Evolutionary conservation across 2,797 vertebrate genomes (phyloP), one percentile per base, ranked within the genome.

Genomic region (Heliangelus exortis): DNA sequence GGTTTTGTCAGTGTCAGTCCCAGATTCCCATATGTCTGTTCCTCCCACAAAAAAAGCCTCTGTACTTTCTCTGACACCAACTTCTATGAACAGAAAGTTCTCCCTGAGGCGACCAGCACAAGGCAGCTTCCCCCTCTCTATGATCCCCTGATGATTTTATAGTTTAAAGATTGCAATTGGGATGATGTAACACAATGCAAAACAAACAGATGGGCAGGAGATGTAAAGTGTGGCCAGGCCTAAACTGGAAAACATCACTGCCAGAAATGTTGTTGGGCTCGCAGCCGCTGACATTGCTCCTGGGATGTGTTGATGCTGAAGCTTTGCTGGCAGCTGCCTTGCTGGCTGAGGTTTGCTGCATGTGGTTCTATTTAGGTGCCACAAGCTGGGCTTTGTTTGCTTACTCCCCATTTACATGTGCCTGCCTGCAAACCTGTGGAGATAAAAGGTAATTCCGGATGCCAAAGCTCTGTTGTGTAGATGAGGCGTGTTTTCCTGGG

Each of bases 351-450:
- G 76, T 84, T 84, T 84, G 77, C 0, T 0, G 69, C 96, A 94
- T 94, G 91, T 93, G 95, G 80, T 93, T 94, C 80, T 84, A 48
- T 81, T 96, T 94, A 94, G 90, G 55, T 95, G 93, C 93, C 94
- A 86, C 94, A 96, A 91, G 94, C 90, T 88, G 93, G 58, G 87
- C 90, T 95, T 95, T 94, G 91, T 94, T 92, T 94, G 89, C 90
- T 91, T 91, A 66, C 83, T 90, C 88, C 77, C 47, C 39, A 41
- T 90, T 91, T 88, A 91, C 93, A 92, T 45, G 90, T 55, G 90
- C 90, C 85, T 96, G 96, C 87, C 48, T 91, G 87, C 73, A 95
- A 84, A 96, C 91, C 95, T 90, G 85, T 16, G 73, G 94, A 95
- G 94, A 95, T 86, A 90, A 95, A 95, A 95, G 73, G 47, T 89